Percentiles rank a stretch among this genome's conserved stretches.
Conservation (phyloP, 2,113 vertebrate species). For the Cnemophilus loriae region DNA sequence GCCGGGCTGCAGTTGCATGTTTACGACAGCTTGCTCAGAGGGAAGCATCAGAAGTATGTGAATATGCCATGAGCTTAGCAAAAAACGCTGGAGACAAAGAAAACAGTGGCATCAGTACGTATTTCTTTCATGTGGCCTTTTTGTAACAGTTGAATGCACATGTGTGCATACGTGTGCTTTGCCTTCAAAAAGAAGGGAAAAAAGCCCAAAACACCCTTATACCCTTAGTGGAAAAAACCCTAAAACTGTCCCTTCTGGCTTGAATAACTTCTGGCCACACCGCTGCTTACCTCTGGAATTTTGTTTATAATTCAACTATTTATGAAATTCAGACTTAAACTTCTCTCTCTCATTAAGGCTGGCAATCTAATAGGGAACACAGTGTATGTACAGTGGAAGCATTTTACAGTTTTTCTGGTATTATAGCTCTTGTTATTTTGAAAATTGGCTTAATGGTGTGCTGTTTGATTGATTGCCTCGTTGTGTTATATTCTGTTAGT, state of each 20-base stretch:
- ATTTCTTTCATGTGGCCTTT: not conserved
- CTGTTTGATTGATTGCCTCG: not conserved
- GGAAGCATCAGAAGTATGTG: constrained; percentile 95
- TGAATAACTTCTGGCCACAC: not conserved
- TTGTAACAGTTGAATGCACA: not conserved
- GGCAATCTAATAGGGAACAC: not conserved
- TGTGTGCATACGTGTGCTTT: accelerated
- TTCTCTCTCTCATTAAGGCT: not conserved
- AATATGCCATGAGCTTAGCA: constrained; percentile 95
- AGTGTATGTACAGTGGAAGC: not conserved
- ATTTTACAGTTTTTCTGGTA: not conserved
- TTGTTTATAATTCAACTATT: not conserved
- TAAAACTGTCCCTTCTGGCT: not conserved
- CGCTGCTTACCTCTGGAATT: not conserved
- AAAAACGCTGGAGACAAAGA: constrained; percentile 88
- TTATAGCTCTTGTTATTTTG: not conserved
- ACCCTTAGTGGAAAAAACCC: not conserved
- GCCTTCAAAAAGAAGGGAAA: not conserved
- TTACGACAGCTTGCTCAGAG: constrained; percentile 94
- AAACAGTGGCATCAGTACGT: constrained; percentile 83
- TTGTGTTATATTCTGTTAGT: not conserved
- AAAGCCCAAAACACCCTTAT: accelerated
- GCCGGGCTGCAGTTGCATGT: constrained; percentile 93
- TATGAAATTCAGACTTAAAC: not conserved
- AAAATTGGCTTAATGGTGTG: not conserved